Conservation (phyloP, 2,113 vertebrate species). For the Fukomys damarensis region DNA sequence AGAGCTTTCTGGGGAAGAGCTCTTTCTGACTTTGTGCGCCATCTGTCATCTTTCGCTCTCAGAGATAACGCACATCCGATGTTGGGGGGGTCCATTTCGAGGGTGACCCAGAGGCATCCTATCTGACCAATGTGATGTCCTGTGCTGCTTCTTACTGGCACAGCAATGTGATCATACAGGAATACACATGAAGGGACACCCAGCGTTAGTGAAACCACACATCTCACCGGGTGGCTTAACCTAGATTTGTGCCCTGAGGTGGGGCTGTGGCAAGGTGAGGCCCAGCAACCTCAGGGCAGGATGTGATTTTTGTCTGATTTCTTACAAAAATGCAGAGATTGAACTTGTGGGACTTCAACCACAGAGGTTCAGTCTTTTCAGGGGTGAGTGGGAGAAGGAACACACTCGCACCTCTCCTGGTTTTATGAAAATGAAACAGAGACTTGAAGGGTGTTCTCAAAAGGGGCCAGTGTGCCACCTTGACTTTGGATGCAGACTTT, state of each 20-base stretch:
- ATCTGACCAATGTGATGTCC: not conserved
- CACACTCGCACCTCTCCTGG: not conserved
- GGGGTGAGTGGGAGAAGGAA: not conserved
- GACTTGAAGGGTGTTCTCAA: not conserved
- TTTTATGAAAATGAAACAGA: not conserved
- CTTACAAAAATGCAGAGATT: not conserved
- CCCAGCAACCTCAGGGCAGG: not conserved
- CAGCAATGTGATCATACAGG: slow-evolving; percentile 29
- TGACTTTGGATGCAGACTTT: not conserved
- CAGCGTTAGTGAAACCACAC: slow-evolving; percentile 59
- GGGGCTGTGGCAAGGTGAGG: slow-evolving; percentile 36
- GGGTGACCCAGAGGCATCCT: not conserved
- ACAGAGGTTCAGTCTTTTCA: not conserved
- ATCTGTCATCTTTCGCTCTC: not conserved
- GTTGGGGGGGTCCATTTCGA: not conserved
- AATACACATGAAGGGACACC: not conserved
- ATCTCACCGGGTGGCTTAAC: slow-evolving; percentile 41
- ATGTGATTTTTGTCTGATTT: not conserved
- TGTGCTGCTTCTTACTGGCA: slow-evolving; percentile 19
- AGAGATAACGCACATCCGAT: rapidly evolving
- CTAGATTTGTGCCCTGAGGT: slow-evolving; percentile 70
- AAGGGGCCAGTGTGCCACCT: no score
- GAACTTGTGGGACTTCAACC: not conserved
- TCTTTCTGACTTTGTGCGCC: not conserved
- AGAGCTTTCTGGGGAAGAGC: not conserved